Base-by-base conservation (phyloP, 1,140 invertebrate genomes). In the Micrasema longulum region DNA sequence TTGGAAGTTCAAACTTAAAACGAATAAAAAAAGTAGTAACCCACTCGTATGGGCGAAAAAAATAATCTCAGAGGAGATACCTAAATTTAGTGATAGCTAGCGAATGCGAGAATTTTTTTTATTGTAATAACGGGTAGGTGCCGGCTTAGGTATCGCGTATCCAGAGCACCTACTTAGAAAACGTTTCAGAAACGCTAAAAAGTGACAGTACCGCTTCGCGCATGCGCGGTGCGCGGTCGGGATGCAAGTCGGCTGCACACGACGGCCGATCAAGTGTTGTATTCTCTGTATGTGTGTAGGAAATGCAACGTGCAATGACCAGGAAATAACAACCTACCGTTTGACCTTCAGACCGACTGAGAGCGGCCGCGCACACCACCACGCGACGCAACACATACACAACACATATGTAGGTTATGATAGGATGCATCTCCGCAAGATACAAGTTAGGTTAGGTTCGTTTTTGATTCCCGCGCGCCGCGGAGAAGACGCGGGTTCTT, bases 331-430 rank as follows among this genome's bases (percentile, higher is more conserved):
- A 50, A 60, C 55, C 53, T 47, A 69, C 67, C 41, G 67, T 35
- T 47, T 69, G 67, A 69, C 67, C 67, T 69, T 69, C 67, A 69
- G 67, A 69, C 67, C 67, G 67, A 69, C 22, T 69, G 67, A 57
- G 67, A 53, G 23, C 63, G 48, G 45, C 18, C 45, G 31, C 50
- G 20, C 65, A 67, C 52, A 31, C 16, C 9, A 1, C 14, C 62
- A 43, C 41, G 47, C 45, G 11, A n/a, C 26, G 2, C 26, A 31
- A 31, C 26, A 31, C 7, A 31, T 31, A 31, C 7, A 31, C 7
- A n/a, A n/a, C n/a, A n/a, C 7, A 31, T 31, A 7, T 2, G 26
- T 31, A 4, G 7, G 26, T 31, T 4, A 31, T 31, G 3, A 31
- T 31, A 31, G 26, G 26, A 31, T 31, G 26, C 26, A 31, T 31